phyloP scores from a whole-genome alignment of 2,797 vertebrate species.

The Otolemur crassicaudatus region DNA sequence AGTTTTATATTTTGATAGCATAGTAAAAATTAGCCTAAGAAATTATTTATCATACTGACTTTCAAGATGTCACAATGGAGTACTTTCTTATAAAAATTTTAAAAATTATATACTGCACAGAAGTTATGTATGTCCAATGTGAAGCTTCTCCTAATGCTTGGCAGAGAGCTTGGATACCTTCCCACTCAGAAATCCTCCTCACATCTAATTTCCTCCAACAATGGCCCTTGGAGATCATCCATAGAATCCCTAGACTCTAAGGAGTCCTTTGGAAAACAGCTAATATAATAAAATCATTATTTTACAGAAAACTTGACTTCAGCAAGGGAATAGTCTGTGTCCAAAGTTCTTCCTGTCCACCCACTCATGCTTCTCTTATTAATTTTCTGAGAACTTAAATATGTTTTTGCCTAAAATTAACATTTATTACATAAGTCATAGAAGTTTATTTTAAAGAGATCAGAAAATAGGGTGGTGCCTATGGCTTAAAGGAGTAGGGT shows the following conservation, averaged over 20 bases:
- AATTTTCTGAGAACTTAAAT: slow-evolving; percentile 34
- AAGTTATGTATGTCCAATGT: slow-evolving; percentile 25
- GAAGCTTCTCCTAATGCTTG: background rate
- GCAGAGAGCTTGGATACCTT: slow-evolving; percentile 1
- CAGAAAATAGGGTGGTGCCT: background rate
- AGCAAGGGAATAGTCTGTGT: background rate
- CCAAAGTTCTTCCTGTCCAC: slow-evolving; percentile 17
- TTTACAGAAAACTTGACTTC: slow-evolving; percentile 57
- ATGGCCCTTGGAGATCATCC: slow-evolving; percentile 16
- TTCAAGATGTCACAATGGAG: background rate
- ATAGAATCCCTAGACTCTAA: background rate
- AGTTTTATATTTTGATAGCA: slow-evolving; percentile 21
- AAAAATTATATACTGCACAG: background rate
- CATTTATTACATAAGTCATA: background rate
- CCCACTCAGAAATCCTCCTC: slow-evolving; percentile 48
- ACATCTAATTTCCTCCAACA: slow-evolving; percentile 44
- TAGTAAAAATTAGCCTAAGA: background rate
- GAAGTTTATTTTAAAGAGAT: background rate
- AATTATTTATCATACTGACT: background rate
- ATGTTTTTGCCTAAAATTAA: background rate
- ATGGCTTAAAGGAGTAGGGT: too few species aligned
- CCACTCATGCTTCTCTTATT: slow-evolving; percentile 30
- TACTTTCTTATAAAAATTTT: background rate
- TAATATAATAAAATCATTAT: slow-evolving; percentile 44
- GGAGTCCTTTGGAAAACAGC: slow-evolving; percentile 60